Evolutionary conservation across 2,888 invertebrate species (phyloP), one percentile per base, ranked within the genome.

Genomic region (Cataglyphis cursor): DNA sequence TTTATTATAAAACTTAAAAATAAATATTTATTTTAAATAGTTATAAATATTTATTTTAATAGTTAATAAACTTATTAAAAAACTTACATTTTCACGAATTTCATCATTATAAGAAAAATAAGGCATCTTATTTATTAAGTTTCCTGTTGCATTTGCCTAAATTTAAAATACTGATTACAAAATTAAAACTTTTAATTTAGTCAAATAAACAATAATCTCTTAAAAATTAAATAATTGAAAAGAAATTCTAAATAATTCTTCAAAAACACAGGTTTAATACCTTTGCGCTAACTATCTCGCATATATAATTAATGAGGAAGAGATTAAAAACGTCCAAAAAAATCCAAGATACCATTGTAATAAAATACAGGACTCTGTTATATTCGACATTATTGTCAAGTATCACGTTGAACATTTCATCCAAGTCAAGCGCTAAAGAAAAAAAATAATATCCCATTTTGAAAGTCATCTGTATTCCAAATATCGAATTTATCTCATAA

Each of bases 401-500:
- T 1, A 72, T 24, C 28, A 10, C 0, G 6, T 1, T 41, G 5
- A 72, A 24, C 18, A 59, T 10, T 38, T 3, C 24, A 12, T 41
- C 38, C 3, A 59, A 24, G 18, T 57, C 41, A 1, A 59, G 0
- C 10, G 18, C 38, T 38, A 41, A 24, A 18, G 38, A 72, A 38
- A 18, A 18, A 57, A 72, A 72, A 59, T 59, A 24, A 24, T 12
- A 57, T 57, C 38, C 57, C 57, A 72, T 72, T 59, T 41, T 72
- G 3, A 59, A 1, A 24, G 72, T 41, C 72, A 73, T 59, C 41
- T 73, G 59, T 41, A 6, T 24, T 28, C 24, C 57, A 3, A 59
- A 59, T 38, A 73, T 59, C 41, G 72, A 41, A 10, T 73, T 18
- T 10, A 73, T 51, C 0, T 68, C 68, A 51, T 2, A 31, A n/a